Conservation (phyloP, 37 sponge, comb jelly and placozoan species). For the Lycopodina hypogea region DNA sequence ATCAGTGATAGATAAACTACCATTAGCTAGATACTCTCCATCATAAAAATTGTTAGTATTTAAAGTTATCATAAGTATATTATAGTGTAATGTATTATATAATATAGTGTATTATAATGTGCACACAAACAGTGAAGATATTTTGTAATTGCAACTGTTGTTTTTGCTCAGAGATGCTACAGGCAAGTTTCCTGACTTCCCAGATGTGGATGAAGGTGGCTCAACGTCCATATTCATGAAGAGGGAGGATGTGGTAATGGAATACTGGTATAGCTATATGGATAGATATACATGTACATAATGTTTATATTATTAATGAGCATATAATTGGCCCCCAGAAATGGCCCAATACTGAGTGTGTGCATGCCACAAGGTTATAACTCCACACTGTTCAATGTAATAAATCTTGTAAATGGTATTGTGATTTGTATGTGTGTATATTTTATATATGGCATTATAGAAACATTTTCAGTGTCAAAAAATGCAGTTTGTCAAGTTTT, state of each 20-base stretch:
- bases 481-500: too few species aligned
- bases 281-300: too few species aligned
- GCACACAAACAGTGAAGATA: too few species aligned
- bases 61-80: too few species aligned
- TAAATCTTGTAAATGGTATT: too few species aligned
- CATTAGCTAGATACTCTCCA: not conserved
- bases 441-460: too few species aligned
- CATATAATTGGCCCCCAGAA: not conserved
- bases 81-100: not conserved
- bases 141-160: too few species aligned
- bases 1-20: not conserved
- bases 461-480: too few species aligned
- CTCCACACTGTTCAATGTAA: too few species aligned
- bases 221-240: constrained; percentile 92
- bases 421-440: too few species aligned
- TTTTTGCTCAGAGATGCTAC: constrained; percentile 95
- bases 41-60: too few species aligned
- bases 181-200: constrained; percentile 98
- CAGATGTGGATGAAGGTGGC: constrained; percentile 92
- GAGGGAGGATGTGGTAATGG: too few species aligned
- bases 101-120: not conserved
- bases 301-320: constrained; percentile 1
- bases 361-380: not conserved
- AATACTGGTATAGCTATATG: constrained; percentile 35
- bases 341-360: not conserved